Base-by-base conservation (phyloP, 2,888 invertebrate genomes). In the Macrophya alboannulata region DNA sequence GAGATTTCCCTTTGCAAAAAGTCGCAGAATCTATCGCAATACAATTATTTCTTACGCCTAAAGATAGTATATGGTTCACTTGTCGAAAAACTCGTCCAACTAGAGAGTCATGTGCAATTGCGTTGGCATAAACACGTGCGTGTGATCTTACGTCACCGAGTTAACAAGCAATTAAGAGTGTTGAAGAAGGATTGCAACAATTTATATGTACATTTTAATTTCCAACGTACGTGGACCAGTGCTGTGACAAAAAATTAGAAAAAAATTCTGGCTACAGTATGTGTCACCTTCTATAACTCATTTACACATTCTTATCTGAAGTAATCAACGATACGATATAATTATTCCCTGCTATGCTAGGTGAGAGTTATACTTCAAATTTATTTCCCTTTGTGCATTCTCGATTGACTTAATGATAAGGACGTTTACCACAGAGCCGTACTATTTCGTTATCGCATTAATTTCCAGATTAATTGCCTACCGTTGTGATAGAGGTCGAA, bases 81-180 rank as follows among this genome's bases (percentile, higher is more conserved):
- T 86, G 12, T 59, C 79, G 6, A 51, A 76, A 45, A 74, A 45
- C 25, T 74, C 72, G 45, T 21, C 72, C 21, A 74, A 21, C 45
- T 74, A 55, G 31, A 31, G 37, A 68, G 5, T 15, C n/a, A n/a
- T 4, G 95, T 59, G 96, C 96, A 2, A 95, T 95, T 21, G 91
- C 96, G 65, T 91, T 96, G 40, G 48, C 48, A 62, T 21, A 21
- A 21, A 25, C 25, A 93, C 62, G 12, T n/a, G 17, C 55, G 55
- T 55, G 55, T 55, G n/a, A n/a, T 55, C n/a, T n/a, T 8, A 55
- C n/a, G 17, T 55, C 55, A 8, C 55, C 55, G 55, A 55, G 55
- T 55, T 6, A 55, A n/a, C n/a, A 8, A 55, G 55, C n/a, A n/a
- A 55, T 55, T 55, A 55, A 55, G 55, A 55, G n/a, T 8, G 17